Percentiles rank a stretch among this genome's conserved stretches.
Conservation (phyloP, 2,888 invertebrate species). For the Dione vanillae region DNA sequence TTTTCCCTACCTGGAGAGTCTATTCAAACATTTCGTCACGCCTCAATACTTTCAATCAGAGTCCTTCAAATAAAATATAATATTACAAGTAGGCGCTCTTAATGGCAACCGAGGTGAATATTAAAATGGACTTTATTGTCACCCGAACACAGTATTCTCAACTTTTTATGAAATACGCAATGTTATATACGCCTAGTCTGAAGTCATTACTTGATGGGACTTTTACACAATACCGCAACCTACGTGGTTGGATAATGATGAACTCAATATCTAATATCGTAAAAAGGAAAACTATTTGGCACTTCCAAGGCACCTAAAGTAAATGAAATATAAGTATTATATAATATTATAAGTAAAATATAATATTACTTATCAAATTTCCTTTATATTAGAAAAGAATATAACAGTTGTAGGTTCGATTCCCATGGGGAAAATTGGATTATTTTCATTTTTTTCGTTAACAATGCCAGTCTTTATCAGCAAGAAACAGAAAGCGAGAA, state of each 20-base stretch:
- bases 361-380: too few species aligned
- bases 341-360: too few species aligned
- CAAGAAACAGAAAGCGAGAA: too few species aligned
- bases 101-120: conserved; percentile 71
- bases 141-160: conserved; percentile 50
- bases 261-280: background rate
- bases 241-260: background rate
- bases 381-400: too few species aligned
- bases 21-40: conserved; percentile 79
- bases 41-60: conserved; percentile 69
- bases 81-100: conserved; percentile 59
- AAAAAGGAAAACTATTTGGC: background rate
- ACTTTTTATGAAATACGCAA: conserved; percentile 35
- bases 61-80: conserved; percentile 65
- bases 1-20: conserved; percentile 79
- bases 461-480: too few species aligned
- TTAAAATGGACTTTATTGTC: conserved; percentile 63
- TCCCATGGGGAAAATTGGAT: too few species aligned
- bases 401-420: too few species aligned
- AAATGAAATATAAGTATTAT: background rate
- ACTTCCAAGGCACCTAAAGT: background rate
- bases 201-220: conserved; percentile 11
- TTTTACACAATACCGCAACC: background rate
- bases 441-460: too few species aligned
- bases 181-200: background rate